Evolutionary conservation across 2,888 invertebrate species (phyloP), one percentile per base, ranked within the genome.

Genomic region (Hydroisotoma schaefferi): DNA sequence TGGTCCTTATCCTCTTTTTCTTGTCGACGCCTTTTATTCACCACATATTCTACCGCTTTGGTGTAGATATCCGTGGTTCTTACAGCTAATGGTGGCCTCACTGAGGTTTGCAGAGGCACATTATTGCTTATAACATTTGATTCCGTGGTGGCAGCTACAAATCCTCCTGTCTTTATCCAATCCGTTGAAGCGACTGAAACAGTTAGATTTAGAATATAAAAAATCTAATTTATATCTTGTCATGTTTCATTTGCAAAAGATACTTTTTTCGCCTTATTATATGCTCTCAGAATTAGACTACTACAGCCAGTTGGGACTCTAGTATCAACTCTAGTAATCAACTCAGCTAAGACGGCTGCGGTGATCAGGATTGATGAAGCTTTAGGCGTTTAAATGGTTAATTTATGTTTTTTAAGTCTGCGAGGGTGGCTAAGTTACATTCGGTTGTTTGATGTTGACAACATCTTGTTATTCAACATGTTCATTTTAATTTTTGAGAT

Each of bases 31-130:
- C 37, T 48, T 4, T n/a, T 33, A 1, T 22, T 59, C 18, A 47
- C 55, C 27, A 67, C 23, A 29, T 38, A 57, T 18, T 52, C 29
- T n/a, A 67, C 18, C 1, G 67, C 63, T 26, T 47, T 46, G 4
- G 63, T 38, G 26, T 67, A 67, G 4, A 61, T 51, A 44, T 65
- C 59, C 1, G 15, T 46, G 23, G 46, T 46, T 22, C 46, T 46
- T 46, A 12, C 23, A 23, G 52, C 20, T 10, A 18, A 44, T 27
- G 51, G 22, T 4, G 40, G 27, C 12, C 23, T 44, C 26, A 10
- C n/a, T 2, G 33, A 55, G 22, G 22, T n/a, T n/a, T n/a, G n/a
- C n/a, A 47, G 15, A 4, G 44, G 58, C 43, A 15, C n/a, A 46
- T 4, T 46, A 15, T 46, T 33, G 23, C 5, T 3, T 23, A 46